A percentile compares a stretch with the other conserved stretches of the same genome.
Conservation (phyloP, 1,140 invertebrate genomes). For the Pectinophora gossypiella region DNA sequence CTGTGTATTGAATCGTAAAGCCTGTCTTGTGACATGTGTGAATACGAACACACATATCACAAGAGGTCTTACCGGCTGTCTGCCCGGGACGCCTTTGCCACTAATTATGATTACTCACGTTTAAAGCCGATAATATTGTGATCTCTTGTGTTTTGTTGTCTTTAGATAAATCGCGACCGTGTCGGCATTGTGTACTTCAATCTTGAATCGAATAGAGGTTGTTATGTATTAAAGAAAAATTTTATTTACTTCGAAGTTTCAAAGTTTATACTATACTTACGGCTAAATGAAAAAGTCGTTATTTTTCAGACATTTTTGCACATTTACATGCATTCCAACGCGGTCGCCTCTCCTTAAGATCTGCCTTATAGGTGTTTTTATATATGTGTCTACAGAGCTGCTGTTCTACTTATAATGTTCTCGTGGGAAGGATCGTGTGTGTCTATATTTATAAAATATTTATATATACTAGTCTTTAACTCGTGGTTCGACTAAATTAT, state of each 20-base stretch:
- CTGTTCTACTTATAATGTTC: conserved; percentile 25
- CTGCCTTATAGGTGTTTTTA: conserved; percentile 72
- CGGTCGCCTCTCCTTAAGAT: conserved; percentile 53
- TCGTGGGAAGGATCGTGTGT: conserved; percentile 31
- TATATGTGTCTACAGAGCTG: conserved; percentile 50
- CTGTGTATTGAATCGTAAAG: too few relatives aligned
- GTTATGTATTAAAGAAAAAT: background rate
- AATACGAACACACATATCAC: too few relatives aligned
- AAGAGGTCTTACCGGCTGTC: too few relatives aligned
- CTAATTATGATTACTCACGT: too few relatives aligned
- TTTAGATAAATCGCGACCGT: conserved; percentile 44
- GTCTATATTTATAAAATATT: conserved; percentile 36
- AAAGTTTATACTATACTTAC: background rate
- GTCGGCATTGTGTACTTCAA: conserved; percentile 22
- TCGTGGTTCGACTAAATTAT: background rate
- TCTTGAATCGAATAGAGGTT: background rate
- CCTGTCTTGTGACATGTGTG: too few relatives aligned
- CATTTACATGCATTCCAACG: conserved; percentile 22
- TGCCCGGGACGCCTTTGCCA: too few relatives aligned
- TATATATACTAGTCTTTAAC: background rate
- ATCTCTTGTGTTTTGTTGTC: conserved; percentile 51
- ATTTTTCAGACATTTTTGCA: background rate
- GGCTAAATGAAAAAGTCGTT: background rate
- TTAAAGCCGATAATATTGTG: conserved; percentile 39
- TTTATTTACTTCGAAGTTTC: background rate